Evolutionary conservation across 2,888 invertebrate genomes (phyloP).

Genomic region (Epicampocera succincta): DNA sequence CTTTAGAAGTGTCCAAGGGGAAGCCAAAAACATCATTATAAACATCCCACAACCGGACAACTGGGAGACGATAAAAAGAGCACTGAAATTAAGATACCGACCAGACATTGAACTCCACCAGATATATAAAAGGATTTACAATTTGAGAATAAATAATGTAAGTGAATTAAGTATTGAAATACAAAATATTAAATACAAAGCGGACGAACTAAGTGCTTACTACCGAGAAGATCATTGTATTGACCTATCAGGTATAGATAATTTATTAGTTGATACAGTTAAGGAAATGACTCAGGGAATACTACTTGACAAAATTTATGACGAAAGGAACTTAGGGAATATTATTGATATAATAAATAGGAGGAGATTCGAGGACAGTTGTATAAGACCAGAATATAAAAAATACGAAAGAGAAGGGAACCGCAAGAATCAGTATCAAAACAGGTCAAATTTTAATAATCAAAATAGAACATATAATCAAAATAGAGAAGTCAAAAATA

Average conservation of each 20-base stretch:
- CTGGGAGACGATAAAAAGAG: no score
- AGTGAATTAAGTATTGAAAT: background rate
- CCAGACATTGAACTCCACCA: background rate
- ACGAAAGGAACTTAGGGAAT: background rate
- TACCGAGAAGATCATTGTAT: no score
- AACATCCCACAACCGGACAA: background rate
- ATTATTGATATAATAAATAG: constrained; percentile 5
- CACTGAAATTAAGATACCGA: background rate
- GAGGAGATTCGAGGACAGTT: constrained; percentile 19
- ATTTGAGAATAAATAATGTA: background rate
- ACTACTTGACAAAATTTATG: background rate
- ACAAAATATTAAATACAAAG: background rate
- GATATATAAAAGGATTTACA: background rate
- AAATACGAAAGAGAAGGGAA: background rate
- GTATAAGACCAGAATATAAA: constrained; percentile 17
- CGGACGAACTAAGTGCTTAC: background rate
- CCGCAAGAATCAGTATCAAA: no score
- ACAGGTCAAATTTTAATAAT: no score
- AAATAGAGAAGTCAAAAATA: background rate
- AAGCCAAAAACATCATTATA: no score
- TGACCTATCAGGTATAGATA: background rate
- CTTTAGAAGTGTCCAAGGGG: no score
- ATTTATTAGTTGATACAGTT: background rate
- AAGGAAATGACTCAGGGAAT: background rate
- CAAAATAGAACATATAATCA: constrained; percentile 16